Conservation (phyloP, 2,113 vertebrate species). For the Formicarius rufipectus region DNA sequence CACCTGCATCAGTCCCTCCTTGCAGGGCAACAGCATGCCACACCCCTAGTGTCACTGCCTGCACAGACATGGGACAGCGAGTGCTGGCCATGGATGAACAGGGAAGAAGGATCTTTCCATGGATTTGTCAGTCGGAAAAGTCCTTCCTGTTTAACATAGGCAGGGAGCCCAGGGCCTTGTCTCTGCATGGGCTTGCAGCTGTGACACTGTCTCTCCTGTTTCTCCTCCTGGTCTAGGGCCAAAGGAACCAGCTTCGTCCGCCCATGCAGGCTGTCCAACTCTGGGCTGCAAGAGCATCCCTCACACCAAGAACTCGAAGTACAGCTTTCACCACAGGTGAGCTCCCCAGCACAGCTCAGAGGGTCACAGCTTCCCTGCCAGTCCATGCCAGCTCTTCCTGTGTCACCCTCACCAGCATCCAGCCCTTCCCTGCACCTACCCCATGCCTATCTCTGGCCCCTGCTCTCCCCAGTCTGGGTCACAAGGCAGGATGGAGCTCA, state of each 20-base stretch:
- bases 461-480: neutral
- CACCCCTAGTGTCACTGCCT: too few relatives aligned
- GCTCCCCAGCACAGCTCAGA: neutral
- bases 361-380: neutral
- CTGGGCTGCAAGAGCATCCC: conserved; percentile 86
- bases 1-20: neutral
- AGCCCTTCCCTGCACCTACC: neutral
- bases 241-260: conserved; percentile 77
- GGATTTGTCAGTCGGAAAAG: neutral
- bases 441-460: neutral
- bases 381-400: neutral
- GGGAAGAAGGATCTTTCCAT: neutral
- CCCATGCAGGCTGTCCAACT: conserved; percentile 78
- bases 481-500: neutral
- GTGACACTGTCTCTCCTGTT: neutral
- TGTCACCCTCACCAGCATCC: neutral
- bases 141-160: neutral
- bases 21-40: accelerated
- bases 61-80: neutral
- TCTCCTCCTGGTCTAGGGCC: conserved; percentile 71
- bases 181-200: neutral
- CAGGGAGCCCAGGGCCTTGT: neutral
- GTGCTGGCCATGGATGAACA: neutral
- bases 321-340: conserved; percentile 97
- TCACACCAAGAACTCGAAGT: conserved; percentile 88